These are phyloP conservation scores for Phycodurus eques DNA, from an alignment of 2,113 vertebrate genomes.

Conservation along the genomic window DNA sequence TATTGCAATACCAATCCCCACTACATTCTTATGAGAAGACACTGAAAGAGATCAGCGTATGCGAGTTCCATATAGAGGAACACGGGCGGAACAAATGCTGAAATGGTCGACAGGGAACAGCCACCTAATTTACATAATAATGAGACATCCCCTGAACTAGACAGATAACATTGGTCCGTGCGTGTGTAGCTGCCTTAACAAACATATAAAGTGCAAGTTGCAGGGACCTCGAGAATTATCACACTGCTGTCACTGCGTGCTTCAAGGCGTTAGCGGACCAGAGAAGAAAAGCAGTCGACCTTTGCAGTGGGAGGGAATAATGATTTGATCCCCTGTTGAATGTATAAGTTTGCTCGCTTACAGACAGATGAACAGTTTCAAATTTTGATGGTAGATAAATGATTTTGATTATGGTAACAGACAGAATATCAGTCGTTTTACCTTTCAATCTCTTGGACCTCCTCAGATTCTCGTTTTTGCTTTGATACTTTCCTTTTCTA, in stretches of 20 bases:
- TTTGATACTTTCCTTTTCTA: too few species aligned
- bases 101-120: constrained; percentile 1
- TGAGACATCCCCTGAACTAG: constrained; percentile 5
- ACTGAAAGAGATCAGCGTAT: not conserved
- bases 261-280: not conserved
- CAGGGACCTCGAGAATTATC: not conserved
- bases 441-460: too few species aligned
- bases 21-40: not conserved
- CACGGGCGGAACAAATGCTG: not conserved
- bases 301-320: too few species aligned
- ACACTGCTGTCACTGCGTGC: not conserved
- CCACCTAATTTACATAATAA: constrained; percentile 2
- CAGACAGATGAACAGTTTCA: too few species aligned
- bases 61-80: not conserved
- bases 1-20: too few species aligned
- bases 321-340: too few species aligned
- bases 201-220: not conserved
- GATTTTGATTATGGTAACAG: too few species aligned
- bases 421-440: too few species aligned
- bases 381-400: too few species aligned
- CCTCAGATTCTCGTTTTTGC: too few species aligned
- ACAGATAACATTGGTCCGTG: constrained; percentile 3
- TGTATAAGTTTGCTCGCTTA: not conserved
- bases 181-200: not conserved
- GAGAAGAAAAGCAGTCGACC: not conserved